Evolutionary conservation across 2,797 vertebrate genomes (phyloP).

Genomic region (Margarornis squamiger): DNA sequence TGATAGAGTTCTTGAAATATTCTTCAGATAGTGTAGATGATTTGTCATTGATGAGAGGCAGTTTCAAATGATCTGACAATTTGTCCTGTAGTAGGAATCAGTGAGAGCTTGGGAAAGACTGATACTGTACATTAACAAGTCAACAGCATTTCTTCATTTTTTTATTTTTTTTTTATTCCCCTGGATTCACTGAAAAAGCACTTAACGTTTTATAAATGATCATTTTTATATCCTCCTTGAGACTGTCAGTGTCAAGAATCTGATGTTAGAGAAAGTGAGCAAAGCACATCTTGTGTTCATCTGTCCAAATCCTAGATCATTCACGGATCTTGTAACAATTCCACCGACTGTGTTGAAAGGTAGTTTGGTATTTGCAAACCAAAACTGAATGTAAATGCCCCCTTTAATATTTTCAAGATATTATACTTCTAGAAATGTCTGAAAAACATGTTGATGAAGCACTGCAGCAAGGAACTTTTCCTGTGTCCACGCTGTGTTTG

Average conservation of each 20-base stretch:
- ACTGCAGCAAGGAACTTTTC: not conserved
- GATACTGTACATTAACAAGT: not conserved
- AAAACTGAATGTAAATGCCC: not conserved
- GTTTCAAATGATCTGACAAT: not conserved
- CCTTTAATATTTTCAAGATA: not conserved
- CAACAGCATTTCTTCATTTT: not conserved
- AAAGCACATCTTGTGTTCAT: not conserved
- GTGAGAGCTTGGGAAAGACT: not conserved
- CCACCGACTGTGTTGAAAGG: not conserved
- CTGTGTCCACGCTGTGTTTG: not conserved
- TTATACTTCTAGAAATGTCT: not conserved
- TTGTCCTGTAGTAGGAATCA: not conserved
- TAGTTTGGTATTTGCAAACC: not conserved
- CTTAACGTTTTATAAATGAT: not conserved
- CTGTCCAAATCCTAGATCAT: not conserved
- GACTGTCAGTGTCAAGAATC: not conserved
- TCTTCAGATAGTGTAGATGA: not conserved
- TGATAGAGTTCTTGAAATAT: not conserved
- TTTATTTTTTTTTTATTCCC: not conserved
- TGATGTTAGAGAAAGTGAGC: fast-evolving
- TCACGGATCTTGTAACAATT: not conserved
- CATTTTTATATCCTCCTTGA: not conserved
- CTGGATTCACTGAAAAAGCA: not conserved
- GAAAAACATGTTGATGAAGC: not conserved
- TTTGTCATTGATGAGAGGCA: not conserved